Evolutionary conservation across 1,140 invertebrate genomes (phyloP), one percentile per base, ranked within the genome.

Genomic region (Cyclina sinensis): DNA sequence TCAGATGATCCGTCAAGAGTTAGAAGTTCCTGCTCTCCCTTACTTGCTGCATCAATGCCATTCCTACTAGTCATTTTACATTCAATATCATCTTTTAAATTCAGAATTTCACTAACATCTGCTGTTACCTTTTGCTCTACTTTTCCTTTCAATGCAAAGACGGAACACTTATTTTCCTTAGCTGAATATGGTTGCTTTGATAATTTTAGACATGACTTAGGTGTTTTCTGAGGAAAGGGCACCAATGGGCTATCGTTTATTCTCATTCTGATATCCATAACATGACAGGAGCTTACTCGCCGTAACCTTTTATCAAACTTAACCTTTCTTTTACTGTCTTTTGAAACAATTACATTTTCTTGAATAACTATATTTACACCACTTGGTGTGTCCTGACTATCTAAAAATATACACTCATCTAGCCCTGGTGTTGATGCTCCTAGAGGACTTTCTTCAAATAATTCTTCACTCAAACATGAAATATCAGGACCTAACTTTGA

Each of bases 231-330:
- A 51, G 32, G 18, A 4, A 32, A 9, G 16, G 39, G 9, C 30
- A n/a, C 21, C 21, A 78, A 18, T 12, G 82, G 82, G 48, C 82
- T 84, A 2, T 57, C 48, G 37, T 73, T 73, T 24, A 84, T 24
- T 54, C 46, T 70, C 82, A 84, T 84, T 39, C 48, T 84, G n/a
- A 73, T 68, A 68, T 84, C 82, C 62, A 84, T 84, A 7, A 84
- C 30, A 84, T 84, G 59, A 54, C 82, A 84, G 11, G 65, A 54
- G 21, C 82, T 84, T 27, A 84, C 82, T 32, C 82, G 35, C 51
- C 65, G 30, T 24, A 84, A 39, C 37, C 62, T 70, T 37, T 74
- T 43, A 51, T 73, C 82, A 84, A 84, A 84, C 27, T 57, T 84
- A 3, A 84, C 82, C 48, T 54, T 73, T 51, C 68, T 84, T n/a